Evolutionary conservation across 1,140 invertebrate genomes (phyloP), one percentile per base, ranked within the genome.

Genomic region (Vanessa atalanta): DNA sequence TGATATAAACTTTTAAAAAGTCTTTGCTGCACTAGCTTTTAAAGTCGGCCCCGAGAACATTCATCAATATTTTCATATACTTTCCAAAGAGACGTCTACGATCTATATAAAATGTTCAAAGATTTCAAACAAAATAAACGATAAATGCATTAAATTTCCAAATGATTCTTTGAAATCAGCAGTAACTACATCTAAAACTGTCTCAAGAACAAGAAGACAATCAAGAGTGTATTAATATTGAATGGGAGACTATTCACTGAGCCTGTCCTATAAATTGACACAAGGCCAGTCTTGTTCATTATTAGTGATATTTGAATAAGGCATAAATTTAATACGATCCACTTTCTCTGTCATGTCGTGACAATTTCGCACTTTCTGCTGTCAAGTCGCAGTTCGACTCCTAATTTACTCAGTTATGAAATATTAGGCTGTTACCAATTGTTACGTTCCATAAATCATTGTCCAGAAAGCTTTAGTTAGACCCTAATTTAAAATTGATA

Each of bases 201-300:
- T 70, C 53, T 48, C 20, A n/a, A 15, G 31, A 5, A 37, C 31
- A 37, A 13, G 31, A 37, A 61, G 20, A 12, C 12, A 37, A 23
- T 37, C 9, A 61, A 37, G 31, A 31, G 12, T 60, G 0, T 15
- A 61, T 16, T 37, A 37, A 37, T 55, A 55, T 13, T 15, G 16
- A 61, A 51, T 51, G n/a, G 48, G 13, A 14, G 31, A 61, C 26
- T 37, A 37, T 37, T 31, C 8, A 61, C 23, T 23, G 11, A 61
- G 57, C 57, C 31, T 61, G 57, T 61, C 37, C 48, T 53, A 60
- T 53, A 76, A 76, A 72, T 73, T 77, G 75, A 73, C 63, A 73
- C 15, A 68, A 69, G 73, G 73, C 75, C 50, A 75, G 70, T 73
- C 75, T 71, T 68, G 77, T 68, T 74, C 70, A 79, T 79, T 76